A percentile compares a stretch with the other conserved stretches of the same genome.
Evolutionary conservation across 1,140 invertebrate species (phyloP).

Genomic region (Monochamus saltuarius): DNA sequence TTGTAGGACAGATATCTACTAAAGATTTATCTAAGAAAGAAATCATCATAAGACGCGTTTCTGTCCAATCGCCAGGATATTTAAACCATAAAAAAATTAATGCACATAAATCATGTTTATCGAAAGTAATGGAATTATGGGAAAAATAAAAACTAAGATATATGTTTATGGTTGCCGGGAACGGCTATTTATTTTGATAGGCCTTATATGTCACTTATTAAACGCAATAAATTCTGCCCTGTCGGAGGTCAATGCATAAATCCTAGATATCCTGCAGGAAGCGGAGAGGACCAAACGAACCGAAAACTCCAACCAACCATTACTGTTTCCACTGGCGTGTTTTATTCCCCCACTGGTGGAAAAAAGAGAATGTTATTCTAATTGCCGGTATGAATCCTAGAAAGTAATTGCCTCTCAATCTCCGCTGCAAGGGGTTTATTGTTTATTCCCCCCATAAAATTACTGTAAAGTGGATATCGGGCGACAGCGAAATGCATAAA

Average conservation of each 20-base stretch:
- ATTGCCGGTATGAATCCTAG: constrained; percentile 2
- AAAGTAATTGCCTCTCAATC: no score
- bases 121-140: no score
- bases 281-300: constrained; percentile 15
- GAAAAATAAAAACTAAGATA: constrained; percentile 2
- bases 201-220: constrained; percentile 24
- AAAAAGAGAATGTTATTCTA: constrained; percentile 18
- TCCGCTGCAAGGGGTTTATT: background rate
- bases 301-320: constrained; percentile 19
- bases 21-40: no score
- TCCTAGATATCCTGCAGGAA: constrained; percentile 18
- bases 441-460: constrained; percentile 8
- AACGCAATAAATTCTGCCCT: constrained; percentile 18
- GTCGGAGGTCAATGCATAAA: constrained; percentile 19
- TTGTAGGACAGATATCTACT: no score
- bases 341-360: constrained; percentile 9
- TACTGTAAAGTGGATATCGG: constrained; percentile 2
- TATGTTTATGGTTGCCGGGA: constrained; percentile 10
- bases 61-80: no score
- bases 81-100: no score
- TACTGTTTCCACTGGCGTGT: constrained; percentile 16
- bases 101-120: no score
- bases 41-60: no score
- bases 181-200: constrained; percentile 11
- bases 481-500: constrained; percentile 5